Conservation (phyloP, 2,797 vertebrate genomes). For the Tapirus indicus region DNA sequence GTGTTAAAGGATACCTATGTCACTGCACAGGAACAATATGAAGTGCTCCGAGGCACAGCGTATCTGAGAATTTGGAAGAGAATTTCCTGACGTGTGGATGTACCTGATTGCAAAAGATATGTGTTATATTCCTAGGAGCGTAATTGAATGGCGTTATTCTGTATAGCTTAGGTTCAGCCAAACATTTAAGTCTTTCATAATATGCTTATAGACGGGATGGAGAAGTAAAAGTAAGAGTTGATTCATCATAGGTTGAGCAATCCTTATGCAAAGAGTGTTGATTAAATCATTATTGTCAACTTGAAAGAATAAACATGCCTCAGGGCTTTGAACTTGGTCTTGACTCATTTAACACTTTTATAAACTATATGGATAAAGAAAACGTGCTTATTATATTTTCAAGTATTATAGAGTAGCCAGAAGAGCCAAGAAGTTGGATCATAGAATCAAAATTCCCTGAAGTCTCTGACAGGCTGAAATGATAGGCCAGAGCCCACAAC, state of each 20-base stretch:
- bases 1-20: neutral
- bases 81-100: neutral
- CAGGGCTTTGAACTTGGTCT: neutral
- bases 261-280: neutral
- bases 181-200: constrained; percentile 33
- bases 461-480: neutral
- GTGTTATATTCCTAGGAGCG: neutral
- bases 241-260: constrained; percentile 49
- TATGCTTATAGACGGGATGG: neutral
- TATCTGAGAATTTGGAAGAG: neutral
- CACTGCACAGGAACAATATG: neutral
- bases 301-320: neutral
- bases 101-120: constrained; percentile 16
- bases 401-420: neutral
- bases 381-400: neutral
- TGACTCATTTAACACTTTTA: neutral
- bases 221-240: constrained; percentile 44
- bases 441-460: constrained; percentile 14
- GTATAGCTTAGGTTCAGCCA: neutral
- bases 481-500: neutral
- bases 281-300: constrained; percentile 19
- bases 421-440: neutral
- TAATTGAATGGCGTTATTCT: neutral
- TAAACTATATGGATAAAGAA: constrained; percentile 50
- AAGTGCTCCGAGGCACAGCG: neutral